Evolutionary conservation across 2,797 vertebrate species (phyloP), one percentile per base, ranked within the genome.

Genomic region (Hylomyscus alleni): DNA sequence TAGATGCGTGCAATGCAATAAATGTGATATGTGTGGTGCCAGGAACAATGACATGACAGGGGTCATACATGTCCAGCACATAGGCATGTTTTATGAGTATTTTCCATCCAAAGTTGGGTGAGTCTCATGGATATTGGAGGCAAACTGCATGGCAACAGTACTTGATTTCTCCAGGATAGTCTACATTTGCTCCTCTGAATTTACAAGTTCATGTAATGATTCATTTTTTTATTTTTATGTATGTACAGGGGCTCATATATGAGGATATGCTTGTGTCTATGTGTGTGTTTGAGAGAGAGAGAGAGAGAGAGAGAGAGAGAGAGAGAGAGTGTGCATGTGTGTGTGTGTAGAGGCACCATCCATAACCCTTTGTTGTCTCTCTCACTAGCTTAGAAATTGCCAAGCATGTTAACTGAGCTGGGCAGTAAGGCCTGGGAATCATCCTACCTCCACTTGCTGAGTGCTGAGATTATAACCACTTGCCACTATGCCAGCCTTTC

Each of bases 121-220:
- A 44, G 6, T 19, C 29, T 40, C 76, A 34, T 14, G 58, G 69
- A 31, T n/a, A 54, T 11, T 0, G 6, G 76, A 14, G 22, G 22
- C 8, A 11, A 31, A 29, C 26, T n/a, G 9, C 3, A 2, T 1
- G 37, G 47, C 13, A 9, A 5, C 0, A 1, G 34, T 4, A 29
- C 52, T 29, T 5, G 4, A 6, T 47, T 73, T 24, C 12, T 34
- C 47, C 31, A 10, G 5, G 47, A 37, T 19, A 17, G 5, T n/a
- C 29, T 20, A 11, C 8, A 3, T 34, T 54, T 20, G 19, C 8
- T 24, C 26, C 40, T 15, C 4, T 3, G 14, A 37, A 26, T 50
- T 14, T 15, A 24, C 86, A 34, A 44, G 37, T 26, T 37, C 58
- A 60, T n/a, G 6, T 1, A 69, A 19, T 14, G 12, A 82, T 72